Percentiles rank a stretch among this genome's conserved stretches.
phyloP scores from a whole-genome alignment of 2,797 vertebrate genomes.

The Urocyon cinereoargenteus region DNA sequence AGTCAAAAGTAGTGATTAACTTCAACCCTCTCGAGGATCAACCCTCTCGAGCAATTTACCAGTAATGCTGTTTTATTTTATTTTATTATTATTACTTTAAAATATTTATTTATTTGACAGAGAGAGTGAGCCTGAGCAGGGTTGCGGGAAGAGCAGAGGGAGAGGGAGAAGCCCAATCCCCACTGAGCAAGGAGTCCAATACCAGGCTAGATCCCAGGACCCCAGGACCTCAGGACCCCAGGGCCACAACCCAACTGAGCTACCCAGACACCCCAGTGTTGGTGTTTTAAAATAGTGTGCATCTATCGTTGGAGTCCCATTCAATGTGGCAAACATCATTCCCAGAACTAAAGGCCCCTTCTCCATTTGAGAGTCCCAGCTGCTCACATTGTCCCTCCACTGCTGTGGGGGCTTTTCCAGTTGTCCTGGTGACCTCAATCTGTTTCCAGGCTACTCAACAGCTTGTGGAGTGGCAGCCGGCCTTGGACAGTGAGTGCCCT shows the following conservation, averaged over 20 bases:
- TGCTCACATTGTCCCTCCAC: not conserved
- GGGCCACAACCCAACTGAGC: too few relatives aligned
- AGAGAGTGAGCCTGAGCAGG: too few relatives aligned
- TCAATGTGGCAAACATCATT: not conserved
- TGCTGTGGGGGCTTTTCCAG: not conserved
- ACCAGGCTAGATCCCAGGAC: too few relatives aligned
- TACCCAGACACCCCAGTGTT: not conserved
- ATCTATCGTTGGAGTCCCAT: not conserved
- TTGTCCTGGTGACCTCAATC: not conserved
- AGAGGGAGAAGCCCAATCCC: too few relatives aligned
- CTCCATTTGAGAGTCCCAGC: not conserved
- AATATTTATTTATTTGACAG: too few relatives aligned
- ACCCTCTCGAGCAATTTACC: not conserved
- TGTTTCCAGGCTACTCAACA: not conserved
- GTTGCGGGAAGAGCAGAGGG: too few relatives aligned
- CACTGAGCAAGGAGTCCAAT: too few relatives aligned
- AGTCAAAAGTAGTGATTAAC: slow-evolving; percentile 19
- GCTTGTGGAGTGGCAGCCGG: not conserved
- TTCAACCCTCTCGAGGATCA: not conserved
- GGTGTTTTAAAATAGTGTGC: not conserved
- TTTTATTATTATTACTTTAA: too few relatives aligned
- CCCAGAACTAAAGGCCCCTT: not conserved
- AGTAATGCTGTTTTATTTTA: not conserved
- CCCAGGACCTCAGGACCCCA: too few relatives aligned
- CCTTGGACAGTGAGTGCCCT: not conserved